These are phyloP conservation scores for Xenus cinereus DNA, from an alignment of 2,113 vertebrate species.

Conservation along the genomic window DNA sequence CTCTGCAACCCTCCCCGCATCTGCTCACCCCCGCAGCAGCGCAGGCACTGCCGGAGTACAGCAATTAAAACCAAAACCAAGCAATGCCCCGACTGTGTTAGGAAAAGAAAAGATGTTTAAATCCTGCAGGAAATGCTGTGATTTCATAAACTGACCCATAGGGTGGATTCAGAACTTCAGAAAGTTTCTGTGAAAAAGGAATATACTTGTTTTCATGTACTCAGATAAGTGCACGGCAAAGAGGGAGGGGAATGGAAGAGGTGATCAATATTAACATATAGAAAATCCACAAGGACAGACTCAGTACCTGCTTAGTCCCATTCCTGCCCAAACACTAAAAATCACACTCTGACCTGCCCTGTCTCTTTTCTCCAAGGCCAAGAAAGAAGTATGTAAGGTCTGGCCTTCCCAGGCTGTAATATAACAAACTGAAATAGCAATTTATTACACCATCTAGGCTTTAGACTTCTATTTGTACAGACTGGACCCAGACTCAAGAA, in stretches of 20 bases:
- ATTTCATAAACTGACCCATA: background rate
- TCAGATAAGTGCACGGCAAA: background rate
- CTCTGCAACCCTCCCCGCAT: too few species aligned
- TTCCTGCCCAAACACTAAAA: background rate
- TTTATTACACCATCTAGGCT: background rate
- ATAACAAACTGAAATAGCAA: background rate
- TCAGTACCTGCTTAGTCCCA: background rate
- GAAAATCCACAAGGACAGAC: background rate
- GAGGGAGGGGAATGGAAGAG: background rate
- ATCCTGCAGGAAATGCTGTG: background rate
- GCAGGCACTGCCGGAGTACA: background rate
- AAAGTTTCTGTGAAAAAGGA: background rate
- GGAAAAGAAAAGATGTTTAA: background rate
- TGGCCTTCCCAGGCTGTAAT: accelerated
- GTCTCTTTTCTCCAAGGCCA: background rate
- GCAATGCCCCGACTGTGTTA: background rate
- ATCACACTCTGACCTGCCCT: background rate
- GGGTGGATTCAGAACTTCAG: background rate
- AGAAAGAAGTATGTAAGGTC: background rate
- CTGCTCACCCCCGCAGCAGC: background rate
- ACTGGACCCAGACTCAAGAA: background rate
- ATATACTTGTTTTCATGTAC: background rate
- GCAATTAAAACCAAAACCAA: background rate
- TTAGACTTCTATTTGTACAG: background rate
- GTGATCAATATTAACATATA: accelerated